phyloP scores from a whole-genome alignment of 2,888 invertebrate species.

The Scaptomyza caliginosa region DNA sequence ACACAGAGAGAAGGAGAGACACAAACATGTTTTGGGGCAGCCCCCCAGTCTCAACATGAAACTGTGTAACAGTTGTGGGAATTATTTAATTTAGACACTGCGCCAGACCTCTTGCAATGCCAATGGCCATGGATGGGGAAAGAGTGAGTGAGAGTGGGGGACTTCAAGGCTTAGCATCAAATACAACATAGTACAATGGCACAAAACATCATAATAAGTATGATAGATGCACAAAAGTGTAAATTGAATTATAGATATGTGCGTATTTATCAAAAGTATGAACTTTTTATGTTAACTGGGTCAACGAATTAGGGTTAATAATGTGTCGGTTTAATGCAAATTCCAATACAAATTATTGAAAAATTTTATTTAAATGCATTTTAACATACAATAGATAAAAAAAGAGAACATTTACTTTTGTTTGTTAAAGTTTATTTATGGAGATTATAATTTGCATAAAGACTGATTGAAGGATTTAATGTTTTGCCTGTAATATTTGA shows the following conservation, averaged over 20 bases:
- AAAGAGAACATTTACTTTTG: not conserved
- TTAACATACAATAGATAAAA: not conserved
- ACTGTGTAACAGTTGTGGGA: constrained; percentile 77
- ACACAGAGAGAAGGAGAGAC: constrained; percentile 1
- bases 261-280: not conserved
- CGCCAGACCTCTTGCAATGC: constrained; percentile 61
- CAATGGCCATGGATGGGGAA: constrained; percentile 32
- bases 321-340: not conserved
- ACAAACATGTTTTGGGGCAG: constrained; percentile 17
- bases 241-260: not conserved
- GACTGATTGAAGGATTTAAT: not conserved
- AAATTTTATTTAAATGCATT: not conserved
- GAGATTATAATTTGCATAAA: not conserved
- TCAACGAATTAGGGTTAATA: not conserved
- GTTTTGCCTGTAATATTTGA: not conserved
- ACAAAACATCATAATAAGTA: not conserved
- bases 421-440: not conserved
- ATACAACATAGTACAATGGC: constrained; percentile 33
- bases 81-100: constrained; percentile 77
- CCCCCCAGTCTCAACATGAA: constrained; percentile 50
- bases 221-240: not conserved
- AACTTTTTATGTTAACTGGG: no score
- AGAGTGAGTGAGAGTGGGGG: not conserved
- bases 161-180: constrained; percentile 39
- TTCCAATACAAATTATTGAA: not conserved